A percentile compares a stretch with the other conserved stretches of the same genome.
Conservation (phyloP, 2,113 vertebrate genomes). For the Tichodroma muraria region DNA sequence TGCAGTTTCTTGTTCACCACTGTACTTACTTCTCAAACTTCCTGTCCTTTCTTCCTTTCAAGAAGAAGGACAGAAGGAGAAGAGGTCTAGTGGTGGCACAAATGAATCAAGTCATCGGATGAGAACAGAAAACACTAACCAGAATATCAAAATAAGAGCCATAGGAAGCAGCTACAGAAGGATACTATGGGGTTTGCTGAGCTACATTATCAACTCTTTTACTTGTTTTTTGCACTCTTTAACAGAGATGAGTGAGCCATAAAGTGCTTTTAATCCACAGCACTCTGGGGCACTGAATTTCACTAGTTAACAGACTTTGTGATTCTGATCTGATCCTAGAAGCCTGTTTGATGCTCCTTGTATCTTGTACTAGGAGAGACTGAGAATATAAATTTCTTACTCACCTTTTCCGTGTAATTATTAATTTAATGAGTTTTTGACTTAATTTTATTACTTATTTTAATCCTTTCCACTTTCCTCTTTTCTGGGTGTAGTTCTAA, state of each 20-base stretch:
- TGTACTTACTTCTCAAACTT: background rate
- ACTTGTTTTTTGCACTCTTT: background rate
- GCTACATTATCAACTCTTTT: background rate
- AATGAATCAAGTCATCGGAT: too few relatives aligned
- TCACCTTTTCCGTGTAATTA: background rate
- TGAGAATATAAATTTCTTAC: background rate
- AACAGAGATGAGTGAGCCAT: background rate
- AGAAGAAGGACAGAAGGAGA: background rate
- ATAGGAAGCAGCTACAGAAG: background rate
- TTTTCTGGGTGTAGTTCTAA: background rate
- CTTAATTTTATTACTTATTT: background rate
- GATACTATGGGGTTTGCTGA: background rate
- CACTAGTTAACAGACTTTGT: background rate
- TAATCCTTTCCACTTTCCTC: background rate
- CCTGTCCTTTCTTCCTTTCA: background rate
- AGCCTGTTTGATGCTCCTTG: background rate
- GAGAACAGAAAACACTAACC: too few relatives aligned
- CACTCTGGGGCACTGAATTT: background rate
- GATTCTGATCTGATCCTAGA: background rate
- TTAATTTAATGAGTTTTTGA: background rate
- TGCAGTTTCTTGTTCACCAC: background rate
- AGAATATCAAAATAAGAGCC: background rate
- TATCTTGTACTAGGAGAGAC: background rate
- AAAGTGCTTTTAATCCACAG: background rate
- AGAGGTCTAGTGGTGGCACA: background rate